Conservation (phyloP, 2,797 vertebrate genomes). For the Leucoraja ocellata region DNA sequence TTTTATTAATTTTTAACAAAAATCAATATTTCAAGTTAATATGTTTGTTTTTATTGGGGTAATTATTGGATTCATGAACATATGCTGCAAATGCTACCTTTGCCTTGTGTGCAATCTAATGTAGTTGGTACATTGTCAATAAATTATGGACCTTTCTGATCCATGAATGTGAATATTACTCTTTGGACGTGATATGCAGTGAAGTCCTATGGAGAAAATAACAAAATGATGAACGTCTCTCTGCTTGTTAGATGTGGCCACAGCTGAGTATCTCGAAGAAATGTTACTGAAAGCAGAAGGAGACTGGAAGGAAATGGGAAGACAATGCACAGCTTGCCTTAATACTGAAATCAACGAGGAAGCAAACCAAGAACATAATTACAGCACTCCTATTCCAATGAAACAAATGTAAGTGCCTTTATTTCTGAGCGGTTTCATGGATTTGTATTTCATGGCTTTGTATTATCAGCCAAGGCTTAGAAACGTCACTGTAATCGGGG, state of each 20-base stretch:
- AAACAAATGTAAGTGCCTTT: constrained; percentile 71
- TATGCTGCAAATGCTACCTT: background rate
- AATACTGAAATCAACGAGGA: constrained; percentile 59
- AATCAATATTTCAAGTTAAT: background rate
- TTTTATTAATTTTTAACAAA: too few relatives aligned
- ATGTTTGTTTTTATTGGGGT: background rate
- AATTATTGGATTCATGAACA: background rate
- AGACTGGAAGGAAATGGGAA: constrained; percentile 67
- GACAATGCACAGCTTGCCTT: constrained; percentile 54
- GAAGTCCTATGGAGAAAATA: background rate
- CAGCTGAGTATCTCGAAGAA: constrained; percentile 71
- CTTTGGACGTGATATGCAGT: background rate
- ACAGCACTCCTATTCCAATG: constrained; percentile 62
- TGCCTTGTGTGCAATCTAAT: background rate
- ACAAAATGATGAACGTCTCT: background rate
- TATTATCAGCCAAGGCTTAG: too few relatives aligned
- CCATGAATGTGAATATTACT: background rate
- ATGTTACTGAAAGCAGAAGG: constrained; percentile 76
- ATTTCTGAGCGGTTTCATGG: background rate
- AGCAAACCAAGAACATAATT: constrained; percentile 66
- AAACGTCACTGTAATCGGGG: too few relatives aligned
- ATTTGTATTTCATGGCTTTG: too few relatives aligned
- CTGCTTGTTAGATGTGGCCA: constrained; percentile 67
- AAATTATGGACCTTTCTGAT: background rate
- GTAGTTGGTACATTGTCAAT: background rate